These are phyloP conservation scores for Actinopyga echinites DNA, from an alignment of 53 echinoderm and acorn worm species.

Conservation along the genomic window DNA sequence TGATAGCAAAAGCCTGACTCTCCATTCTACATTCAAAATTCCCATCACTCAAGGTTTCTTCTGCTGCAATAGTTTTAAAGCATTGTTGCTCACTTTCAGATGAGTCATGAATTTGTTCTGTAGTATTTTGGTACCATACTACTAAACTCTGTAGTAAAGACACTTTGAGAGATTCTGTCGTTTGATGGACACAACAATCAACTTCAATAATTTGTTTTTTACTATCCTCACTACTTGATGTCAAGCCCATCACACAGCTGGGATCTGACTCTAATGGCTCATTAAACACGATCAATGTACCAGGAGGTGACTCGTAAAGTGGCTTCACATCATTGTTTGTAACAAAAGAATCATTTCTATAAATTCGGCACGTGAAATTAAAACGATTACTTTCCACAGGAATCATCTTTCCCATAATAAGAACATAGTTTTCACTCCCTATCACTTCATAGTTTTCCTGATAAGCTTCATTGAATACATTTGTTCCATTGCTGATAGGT, in stretches of 20 bases:
- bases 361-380: slow-evolving; percentile 3
- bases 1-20: not conserved
- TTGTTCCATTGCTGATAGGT: not conserved
- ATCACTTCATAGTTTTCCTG: not conserved
- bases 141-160: not conserved
- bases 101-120: not conserved
- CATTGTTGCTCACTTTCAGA: not conserved
- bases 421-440: not conserved
- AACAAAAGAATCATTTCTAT: not conserved
- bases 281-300: not conserved
- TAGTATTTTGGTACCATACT: not conserved
- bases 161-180: not conserved
- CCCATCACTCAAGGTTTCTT: slow-evolving; percentile 2
- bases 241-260: not conserved
- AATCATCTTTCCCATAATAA: not conserved
- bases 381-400: not conserved
- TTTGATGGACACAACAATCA: slow-evolving; percentile 18
- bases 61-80: not conserved
- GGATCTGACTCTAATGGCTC: slow-evolving; percentile 22
- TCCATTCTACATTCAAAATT: not conserved
- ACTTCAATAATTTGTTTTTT: not conserved
- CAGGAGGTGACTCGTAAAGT: not conserved
- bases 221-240: not conserved
- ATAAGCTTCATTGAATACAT: slow-evolving; percentile 22
- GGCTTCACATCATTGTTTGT: not conserved